Conservation (phyloP, 2,113 vertebrate species). For the Microcebus griseorufus region DNA sequence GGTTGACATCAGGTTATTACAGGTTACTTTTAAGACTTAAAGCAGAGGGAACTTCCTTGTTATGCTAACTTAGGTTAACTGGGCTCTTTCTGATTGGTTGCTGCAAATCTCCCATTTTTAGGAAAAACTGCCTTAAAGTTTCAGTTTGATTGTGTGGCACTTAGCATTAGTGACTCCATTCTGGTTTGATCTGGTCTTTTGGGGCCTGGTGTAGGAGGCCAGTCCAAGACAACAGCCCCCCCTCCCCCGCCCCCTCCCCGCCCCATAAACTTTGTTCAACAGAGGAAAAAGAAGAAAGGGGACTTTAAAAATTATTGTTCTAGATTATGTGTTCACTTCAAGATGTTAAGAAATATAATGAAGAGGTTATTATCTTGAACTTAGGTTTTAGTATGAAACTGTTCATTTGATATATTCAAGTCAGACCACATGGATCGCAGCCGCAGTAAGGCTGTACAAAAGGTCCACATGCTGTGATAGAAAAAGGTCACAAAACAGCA, state of each 20-base stretch:
- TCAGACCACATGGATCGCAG: not conserved
- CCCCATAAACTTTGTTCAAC: not conserved
- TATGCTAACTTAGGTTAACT: not conserved
- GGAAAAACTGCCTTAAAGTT: not conserved
- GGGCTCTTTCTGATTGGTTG: not conserved
- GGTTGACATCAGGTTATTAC: not conserved
- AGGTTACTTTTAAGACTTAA: not conserved
- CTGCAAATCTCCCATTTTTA: not conserved
- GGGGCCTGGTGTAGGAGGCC: not conserved
- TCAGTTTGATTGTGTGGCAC: not conserved
- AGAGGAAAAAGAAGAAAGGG: not conserved
- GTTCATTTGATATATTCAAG: not conserved
- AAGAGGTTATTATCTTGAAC: not conserved
- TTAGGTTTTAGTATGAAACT: not conserved
- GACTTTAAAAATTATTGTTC: not conserved
- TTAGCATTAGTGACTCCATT: not conserved
- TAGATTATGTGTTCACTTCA: not conserved
- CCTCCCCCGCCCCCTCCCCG: too few species aligned
- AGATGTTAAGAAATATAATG: conserved; percentile 5
- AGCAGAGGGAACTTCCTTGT: not conserved
- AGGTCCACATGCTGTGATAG: not conserved
- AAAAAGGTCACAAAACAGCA: not conserved
- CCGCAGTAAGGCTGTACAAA: not conserved
- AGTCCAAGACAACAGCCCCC: not conserved
- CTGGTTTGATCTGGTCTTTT: not conserved